These are phyloP conservation scores for Illadopsis cleaveri DNA, from an alignment of 2,113 vertebrate species.

Conservation along the genomic window DNA sequence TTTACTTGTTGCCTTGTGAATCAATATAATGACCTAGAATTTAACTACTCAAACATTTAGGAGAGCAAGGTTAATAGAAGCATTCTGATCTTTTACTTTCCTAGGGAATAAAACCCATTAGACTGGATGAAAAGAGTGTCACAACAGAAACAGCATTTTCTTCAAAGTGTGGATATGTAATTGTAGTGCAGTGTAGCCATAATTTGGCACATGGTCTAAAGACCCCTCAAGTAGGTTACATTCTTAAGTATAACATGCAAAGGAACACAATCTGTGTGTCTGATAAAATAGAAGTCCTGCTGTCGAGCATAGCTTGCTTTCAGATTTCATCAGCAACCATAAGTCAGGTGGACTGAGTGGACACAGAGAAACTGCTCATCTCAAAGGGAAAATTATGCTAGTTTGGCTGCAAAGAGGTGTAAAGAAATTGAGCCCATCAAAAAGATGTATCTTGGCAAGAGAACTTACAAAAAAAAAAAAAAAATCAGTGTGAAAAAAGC, in stretches of 20 bases:
- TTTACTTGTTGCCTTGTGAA: constrained; percentile 39
- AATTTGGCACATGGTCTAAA: constrained; percentile 11
- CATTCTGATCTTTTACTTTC: constrained; percentile 44
- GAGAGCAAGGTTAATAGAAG: constrained; percentile 46
- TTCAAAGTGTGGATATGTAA: background rate
- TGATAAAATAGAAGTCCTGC: background rate
- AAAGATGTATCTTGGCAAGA: constrained; percentile 7
- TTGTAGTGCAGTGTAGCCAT: background rate
- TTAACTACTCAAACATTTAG: constrained; percentile 42
- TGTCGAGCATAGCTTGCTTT: background rate
- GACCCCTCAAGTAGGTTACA: background rate
- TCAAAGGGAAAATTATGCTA: background rate
- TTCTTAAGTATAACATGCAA: background rate
- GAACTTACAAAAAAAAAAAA: background rate
- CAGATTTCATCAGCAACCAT: background rate
- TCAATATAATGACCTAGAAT: constrained; percentile 52
- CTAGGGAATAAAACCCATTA: constrained; percentile 32
- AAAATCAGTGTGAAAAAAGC: background rate
- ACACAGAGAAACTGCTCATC: background rate
- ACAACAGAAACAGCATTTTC: constrained; percentile 4
- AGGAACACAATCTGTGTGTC: background rate
- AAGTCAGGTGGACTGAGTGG: background rate
- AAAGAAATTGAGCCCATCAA: background rate
- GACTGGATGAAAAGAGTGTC: constrained; percentile 4
- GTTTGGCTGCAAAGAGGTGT: background rate